Base-by-base conservation (phyloP, 2,113 vertebrate species). In the Saccopteryx bilineata region DNA sequence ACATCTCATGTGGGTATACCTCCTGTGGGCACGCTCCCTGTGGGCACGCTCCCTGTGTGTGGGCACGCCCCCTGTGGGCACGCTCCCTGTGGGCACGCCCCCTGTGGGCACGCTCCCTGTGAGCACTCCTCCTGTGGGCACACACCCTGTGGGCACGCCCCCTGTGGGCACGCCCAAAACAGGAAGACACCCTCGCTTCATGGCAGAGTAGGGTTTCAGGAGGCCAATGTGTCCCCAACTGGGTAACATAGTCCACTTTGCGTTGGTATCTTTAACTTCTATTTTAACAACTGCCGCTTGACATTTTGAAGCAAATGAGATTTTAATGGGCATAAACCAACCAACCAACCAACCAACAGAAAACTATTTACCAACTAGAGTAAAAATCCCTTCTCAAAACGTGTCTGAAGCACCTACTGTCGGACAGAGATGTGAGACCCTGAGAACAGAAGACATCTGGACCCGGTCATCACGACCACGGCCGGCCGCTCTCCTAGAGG, bases 171-270 rank as follows among this genome's bases (percentile, higher is more conserved):
- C 18, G 7, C 50, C 33, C 5, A 3, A 68, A 24, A 26, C 61
- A 58, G 61, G 61, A 26, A 75, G 24, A 74, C 18, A 23, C 15
- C 31, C 24, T 8, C 4, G n/a, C 21, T 33, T 48, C 50, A 5
- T 0, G 21, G 52, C 58, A 2, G 6, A 74, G n/a, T 7, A 9
- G 2, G 39, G 21, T n/a, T n/a, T 5, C 14, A 28, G 26, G 63
- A n/a, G 52, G 33, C 52, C 9, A 7, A 4, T 14, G 11, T 26
- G 21, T 8, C 5, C 12, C 63, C 39, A 52, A 2, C 60, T 17
- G 21, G 5, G 2, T 39, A 8, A 17, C 8, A 0, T 19, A 21
- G 5, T 8, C 31, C 39, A 5, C 39, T 17, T 1, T 1, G 2
- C 2, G 7, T 66, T 31, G 66, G 80, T 7, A 24, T 66, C n/a